Base-by-base conservation (phyloP, 2,113 vertebrate species). In the Ifrita kowaldi region DNA sequence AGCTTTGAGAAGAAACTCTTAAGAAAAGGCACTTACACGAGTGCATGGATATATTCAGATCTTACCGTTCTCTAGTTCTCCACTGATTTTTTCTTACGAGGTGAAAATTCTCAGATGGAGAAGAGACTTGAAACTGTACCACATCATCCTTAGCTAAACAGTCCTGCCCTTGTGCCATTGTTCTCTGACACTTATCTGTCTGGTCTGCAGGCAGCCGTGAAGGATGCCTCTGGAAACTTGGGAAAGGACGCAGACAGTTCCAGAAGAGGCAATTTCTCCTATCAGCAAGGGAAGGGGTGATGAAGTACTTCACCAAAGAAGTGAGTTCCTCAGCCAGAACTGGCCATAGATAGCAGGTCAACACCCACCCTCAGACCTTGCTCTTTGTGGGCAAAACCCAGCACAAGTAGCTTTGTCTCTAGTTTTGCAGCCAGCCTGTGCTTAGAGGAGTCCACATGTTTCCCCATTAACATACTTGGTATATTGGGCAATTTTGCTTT, bases 291-390 rank as follows among this genome's bases (percentile, higher is more conserved):
- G 99, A 99, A 97, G 99, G 99, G 23, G 98, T 98, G 15, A 97
- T 99, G 76, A 99, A 99, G 93, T 99, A 99, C 97, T 99, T 99
- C 97, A 99, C 97, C 97, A 99, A 99, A 97, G 98, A 99, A 94
- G 99, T 99, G 95, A 98, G 99, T 95, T 96, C 60, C 64, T 89
- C 30, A 77, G 67, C 33, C 42, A 70, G 33, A 74, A 64, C 2
- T 78, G 28, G 24, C 41, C 0, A 0, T 30, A 78, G 39, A 21
- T 46, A n/a, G 19, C 62, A 50, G 10, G 15, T 70, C 71, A 86
- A 27, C 27, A 28, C 37, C 28, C 22, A n/a, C n/a, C 50, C 37
- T 41, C n/a, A 92, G 26, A 53, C n/a, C 26, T n/a, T 85, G 56
- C 41, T 87, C 24, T 65, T 73, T 24, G 39, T 23, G 7, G 17